Conservation (phyloP, 1,140 invertebrate genomes). For the Ostrea denselamellosa region DNA sequence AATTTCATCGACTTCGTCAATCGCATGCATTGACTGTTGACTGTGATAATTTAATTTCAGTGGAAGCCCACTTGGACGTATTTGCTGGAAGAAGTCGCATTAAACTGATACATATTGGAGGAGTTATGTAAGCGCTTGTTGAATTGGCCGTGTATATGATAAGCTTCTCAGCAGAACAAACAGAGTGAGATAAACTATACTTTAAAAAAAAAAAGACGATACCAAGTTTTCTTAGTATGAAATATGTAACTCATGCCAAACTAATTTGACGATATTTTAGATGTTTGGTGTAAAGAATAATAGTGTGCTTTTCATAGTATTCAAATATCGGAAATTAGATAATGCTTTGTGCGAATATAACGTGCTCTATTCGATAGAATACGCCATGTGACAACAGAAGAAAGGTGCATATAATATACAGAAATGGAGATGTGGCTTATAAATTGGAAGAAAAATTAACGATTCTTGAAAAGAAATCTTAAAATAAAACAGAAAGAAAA, state of each 20-base stretch:
- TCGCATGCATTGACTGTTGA: not conserved
- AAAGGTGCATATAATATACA: not conserved
- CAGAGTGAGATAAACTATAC: not conserved
- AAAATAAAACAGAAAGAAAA: not conserved
- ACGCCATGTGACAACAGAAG: not conserved
- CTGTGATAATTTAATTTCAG: slow-evolving; percentile 3
- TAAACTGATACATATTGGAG: slow-evolving; percentile 33
- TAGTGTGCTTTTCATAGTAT: not conserved
- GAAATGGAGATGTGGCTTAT: not conserved
- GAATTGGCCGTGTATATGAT: slow-evolving; percentile 10
- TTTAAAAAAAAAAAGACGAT: not conserved
- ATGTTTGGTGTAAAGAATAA: not conserved
- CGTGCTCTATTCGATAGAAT: not conserved
- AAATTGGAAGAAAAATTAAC: not conserved
- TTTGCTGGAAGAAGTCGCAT: slow-evolving; percentile 27
- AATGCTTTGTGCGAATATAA: not conserved
- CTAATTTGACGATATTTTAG: slow-evolving; percentile 5
- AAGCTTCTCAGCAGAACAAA: not conserved
- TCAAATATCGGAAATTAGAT: slow-evolving; percentile 1
- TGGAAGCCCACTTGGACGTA: slow-evolving; percentile 2
- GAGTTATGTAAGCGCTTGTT: slow-evolving; percentile 24
- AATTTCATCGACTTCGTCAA: not conserved
- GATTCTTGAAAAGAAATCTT: not conserved
- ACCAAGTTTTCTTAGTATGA: not conserved
- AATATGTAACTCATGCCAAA: not conserved